phyloP scores from a whole-genome alignment of 2,797 vertebrate genomes.

The Sebastes hopkinsi region DNA sequence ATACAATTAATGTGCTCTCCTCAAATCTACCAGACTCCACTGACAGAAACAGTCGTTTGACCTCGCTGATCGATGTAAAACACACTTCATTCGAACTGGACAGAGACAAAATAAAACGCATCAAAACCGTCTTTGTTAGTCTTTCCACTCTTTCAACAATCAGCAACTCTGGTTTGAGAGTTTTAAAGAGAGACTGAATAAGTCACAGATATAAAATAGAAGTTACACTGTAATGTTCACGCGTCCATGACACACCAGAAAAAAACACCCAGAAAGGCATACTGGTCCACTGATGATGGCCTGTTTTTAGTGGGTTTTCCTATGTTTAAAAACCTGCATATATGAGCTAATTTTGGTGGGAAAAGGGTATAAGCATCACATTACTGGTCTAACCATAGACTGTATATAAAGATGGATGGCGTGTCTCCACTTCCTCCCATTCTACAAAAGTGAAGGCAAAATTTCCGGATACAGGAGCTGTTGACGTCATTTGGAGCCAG shows the following conservation, averaged over 20 bases:
- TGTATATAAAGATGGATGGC: too few species aligned
- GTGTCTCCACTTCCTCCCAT: too few species aligned
- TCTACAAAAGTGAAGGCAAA: too few species aligned
- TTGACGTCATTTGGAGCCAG: too few species aligned
- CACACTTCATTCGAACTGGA: neutral
- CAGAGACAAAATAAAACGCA: neutral
- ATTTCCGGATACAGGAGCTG: too few species aligned
- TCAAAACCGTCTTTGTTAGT: neutral
- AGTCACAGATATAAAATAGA: neutral
- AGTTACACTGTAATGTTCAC: neutral
- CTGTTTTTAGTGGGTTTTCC: neutral
- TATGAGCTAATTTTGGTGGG: accelerated
- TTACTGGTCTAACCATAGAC: too few species aligned
- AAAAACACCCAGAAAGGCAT: neutral
- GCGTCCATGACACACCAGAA: neutral
- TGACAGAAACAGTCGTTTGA: neutral
- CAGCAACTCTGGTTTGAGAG: neutral
- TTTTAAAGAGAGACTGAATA: neutral
- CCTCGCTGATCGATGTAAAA: neutral
- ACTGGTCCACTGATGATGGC: too few species aligned
- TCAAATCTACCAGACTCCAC: neutral
- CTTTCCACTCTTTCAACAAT: neutral
- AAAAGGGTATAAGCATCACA: neutral
- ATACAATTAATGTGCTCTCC: neutral
- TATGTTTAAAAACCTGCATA: neutral